Evolutionary conservation across 2,113 vertebrate species (phyloP), one percentile per base, ranked within the genome.

Genomic region (Tauraco erythrolophus): DNA sequence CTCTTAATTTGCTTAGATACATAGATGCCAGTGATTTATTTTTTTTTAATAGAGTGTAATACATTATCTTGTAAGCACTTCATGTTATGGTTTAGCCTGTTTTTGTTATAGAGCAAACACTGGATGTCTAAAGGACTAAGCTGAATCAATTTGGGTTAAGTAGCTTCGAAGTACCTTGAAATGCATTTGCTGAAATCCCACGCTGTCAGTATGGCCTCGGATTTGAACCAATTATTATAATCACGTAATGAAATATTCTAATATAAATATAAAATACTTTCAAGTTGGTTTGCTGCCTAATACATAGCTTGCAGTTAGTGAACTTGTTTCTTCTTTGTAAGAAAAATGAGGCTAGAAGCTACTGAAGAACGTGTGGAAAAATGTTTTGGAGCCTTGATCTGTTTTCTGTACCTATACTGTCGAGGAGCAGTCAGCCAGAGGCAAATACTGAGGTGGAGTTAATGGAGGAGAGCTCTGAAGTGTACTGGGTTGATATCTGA

Each of bases 261-360:
- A 19, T 64, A 80, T 53, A 80, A 94, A 57, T 71, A 58, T 22
- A 74, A 68, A 84, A 12, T 28, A 23, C 35, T 83, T 91, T 66
- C n/a, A 90, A 48, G 77, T 53, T 96, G 58, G 23, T 95, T 94
- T 81, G 27, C 46, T 93, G 21, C 75, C 89, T 94, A 51, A 51
- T n/a, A 71, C 27, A 17, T 84, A 79, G n/a, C 46, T 84, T 93
- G 74, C 28, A 94, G 48, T 95, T 85, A 91, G 61, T 77, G 86
- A 62, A 95, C 65, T 94, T 96, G 37, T 90, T 97, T 84, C 31
- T 97, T 94, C 70, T 91, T 96, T 91, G 51, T 80, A 91, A 92
- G 92, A 92, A 84, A 97, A 97, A 89, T 53, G 69, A 95, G 43
- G 7, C 33, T 89, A 88, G 84, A 91, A 97, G 53, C 71, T 94